Evolutionary conservation across 2,113 vertebrate species (phyloP).

Genomic region (mouse (Mus musculus)): DNA sequence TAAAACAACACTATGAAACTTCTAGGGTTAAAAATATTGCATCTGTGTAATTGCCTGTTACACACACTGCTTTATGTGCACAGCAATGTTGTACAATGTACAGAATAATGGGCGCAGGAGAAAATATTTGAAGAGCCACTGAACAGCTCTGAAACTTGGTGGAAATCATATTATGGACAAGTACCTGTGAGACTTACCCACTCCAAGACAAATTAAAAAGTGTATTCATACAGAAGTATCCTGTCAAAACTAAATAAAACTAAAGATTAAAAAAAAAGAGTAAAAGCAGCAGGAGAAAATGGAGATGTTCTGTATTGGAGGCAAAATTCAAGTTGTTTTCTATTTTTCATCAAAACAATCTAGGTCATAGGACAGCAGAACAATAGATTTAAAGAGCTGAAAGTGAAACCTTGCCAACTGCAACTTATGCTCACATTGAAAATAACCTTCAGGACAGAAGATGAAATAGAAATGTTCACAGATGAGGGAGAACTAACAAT

Average conservation of each 20-base stretch:
- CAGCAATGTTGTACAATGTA: neutral
- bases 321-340: neutral
- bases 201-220: neutral
- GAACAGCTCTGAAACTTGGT: neutral
- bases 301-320: neutral
- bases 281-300: neutral
- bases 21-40: neutral
- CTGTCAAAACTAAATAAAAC: neutral
- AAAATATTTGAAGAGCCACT: neutral
- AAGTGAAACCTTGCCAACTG: neutral
- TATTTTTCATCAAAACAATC: neutral
- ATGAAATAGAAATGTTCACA: conserved; percentile 26
- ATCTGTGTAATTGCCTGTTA: neutral
- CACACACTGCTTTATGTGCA: too few species aligned
- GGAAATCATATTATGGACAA: neutral
- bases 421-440: neutral
- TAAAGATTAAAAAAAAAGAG: neutral
- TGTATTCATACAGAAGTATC: neutral
- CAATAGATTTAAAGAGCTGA: conserved; percentile 28
- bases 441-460: conserved; percentile 8
- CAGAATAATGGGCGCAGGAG: neutral
- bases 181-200: neutral
- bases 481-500: neutral
- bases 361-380: neutral
- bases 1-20: neutral